These are phyloP conservation scores for Listronotus bonariensis DNA, from an alignment of 1,140 invertebrate species.

Conservation along the genomic window DNA sequence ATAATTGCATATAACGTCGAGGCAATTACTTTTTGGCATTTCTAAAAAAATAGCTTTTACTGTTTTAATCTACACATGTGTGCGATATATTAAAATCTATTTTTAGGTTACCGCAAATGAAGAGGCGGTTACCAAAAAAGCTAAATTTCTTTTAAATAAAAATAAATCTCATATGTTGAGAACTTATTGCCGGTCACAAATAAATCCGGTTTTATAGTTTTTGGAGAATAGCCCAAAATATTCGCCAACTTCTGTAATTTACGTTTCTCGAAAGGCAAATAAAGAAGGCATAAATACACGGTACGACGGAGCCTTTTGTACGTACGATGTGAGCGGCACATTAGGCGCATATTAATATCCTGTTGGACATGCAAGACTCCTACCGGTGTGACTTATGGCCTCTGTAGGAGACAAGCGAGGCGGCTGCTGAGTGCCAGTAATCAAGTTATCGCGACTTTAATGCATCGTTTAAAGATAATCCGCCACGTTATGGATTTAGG, in stretches of 20 bases:
- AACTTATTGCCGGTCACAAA: too few species aligned
- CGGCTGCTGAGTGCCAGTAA: conserved; percentile 27
- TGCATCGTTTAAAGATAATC: conserved; percentile 6
- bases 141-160: too few species aligned
- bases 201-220: too few species aligned
- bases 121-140: too few species aligned
- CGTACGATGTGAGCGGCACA: conserved; percentile 40
- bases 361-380: conserved; percentile 47
- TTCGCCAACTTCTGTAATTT: conserved; percentile 47
- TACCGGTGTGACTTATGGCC: conserved; percentile 45
- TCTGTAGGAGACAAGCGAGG: conserved; percentile 16
- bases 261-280: conserved; percentile 48
- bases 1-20: too few species aligned
- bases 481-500: not conserved
- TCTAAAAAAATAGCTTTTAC: too few species aligned
- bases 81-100: too few species aligned
- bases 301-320: conserved; percentile 38
- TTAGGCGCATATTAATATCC: conserved; percentile 49
- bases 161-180: too few species aligned
- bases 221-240: conserved; percentile 35
- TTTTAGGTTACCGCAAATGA: too few species aligned
- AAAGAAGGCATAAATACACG: conserved; percentile 41
- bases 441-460: conserved; percentile 29
- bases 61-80: too few species aligned
- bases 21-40: too few species aligned